These are phyloP conservation scores for Asobara japonica DNA, from an alignment of 1,140 invertebrate species.

Conservation along the genomic window DNA sequence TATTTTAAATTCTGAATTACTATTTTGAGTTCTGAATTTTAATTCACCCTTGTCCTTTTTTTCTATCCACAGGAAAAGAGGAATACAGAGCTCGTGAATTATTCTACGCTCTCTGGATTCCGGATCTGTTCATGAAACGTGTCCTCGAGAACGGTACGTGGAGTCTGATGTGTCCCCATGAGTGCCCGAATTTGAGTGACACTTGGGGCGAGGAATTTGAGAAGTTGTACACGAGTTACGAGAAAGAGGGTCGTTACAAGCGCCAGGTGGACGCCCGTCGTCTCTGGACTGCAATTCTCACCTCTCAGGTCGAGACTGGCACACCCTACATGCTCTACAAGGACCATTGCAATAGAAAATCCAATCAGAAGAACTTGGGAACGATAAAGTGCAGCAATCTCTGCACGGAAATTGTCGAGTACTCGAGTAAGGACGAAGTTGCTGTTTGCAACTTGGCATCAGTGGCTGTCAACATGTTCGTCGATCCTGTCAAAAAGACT, in stretches of 20 bases:
- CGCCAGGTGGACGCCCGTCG: conserved; percentile 86
- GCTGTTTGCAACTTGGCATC: conserved; percentile 99
- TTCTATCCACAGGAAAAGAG: conserved; percentile 86
- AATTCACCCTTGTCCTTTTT: no score
- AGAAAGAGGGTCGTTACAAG: conserved; percentile 80
- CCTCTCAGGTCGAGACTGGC: conserved; percentile 97
- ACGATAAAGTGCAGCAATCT: conserved; percentile 99
- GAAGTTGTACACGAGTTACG: conserved; percentile 89
- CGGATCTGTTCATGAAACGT: conserved; percentile 98
- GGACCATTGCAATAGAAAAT: conserved; percentile 97
- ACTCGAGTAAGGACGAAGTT: conserved; percentile 90
- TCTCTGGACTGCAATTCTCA: conserved; percentile 94
- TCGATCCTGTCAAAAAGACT: conserved; percentile 76
- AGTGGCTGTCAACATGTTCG: conserved; percentile 97
- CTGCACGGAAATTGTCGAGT: conserved; percentile 98
- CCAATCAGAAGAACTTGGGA: conserved; percentile 98
- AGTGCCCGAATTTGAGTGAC: conserved; percentile 90
- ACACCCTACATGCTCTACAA: conserved; percentile 99
- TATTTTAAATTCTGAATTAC: no score
- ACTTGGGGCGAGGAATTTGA: conserved; percentile 97
- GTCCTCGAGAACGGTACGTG: conserved; percentile 89
- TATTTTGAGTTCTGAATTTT: no score
- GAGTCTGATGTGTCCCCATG: conserved; percentile 97
- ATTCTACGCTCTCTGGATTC: conserved; percentile 99
- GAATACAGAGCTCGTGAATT: conserved; percentile 93